Conservation (phyloP, 1,140 invertebrate species). For the Melanaphis sacchari region DNA sequence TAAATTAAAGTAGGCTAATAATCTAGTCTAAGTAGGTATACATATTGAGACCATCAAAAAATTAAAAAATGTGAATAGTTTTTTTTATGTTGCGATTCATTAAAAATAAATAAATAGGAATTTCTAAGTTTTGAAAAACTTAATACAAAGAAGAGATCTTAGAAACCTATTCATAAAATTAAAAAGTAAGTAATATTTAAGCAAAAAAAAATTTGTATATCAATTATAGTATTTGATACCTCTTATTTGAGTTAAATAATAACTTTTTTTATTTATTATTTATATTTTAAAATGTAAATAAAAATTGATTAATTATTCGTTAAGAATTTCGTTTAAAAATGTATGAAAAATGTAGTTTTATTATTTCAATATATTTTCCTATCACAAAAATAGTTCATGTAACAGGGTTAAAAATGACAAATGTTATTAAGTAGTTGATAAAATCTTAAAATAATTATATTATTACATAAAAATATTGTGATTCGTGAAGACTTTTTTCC, state of each 20-base stretch:
- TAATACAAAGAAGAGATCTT: not conserved
- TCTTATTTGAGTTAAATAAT: not conserved
- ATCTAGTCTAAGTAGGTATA: not conserved
- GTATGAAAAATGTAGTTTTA: no score
- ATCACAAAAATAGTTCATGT: no score
- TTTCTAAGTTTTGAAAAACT: not conserved
- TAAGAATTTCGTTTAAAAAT: not conserved
- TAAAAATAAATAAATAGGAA: not conserved
- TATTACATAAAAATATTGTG: not conserved
- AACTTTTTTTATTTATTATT: not conserved
- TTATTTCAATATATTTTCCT: no score
- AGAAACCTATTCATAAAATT: no score
- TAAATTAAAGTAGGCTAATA: not conserved
- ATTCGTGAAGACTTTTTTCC: not conserved
- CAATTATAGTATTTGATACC: not conserved
- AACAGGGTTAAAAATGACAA: not conserved
- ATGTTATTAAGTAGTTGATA: not conserved
- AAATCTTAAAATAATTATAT: not conserved
- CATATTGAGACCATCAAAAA: not conserved
- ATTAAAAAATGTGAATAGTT: not conserved
- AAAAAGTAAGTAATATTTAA: no score
- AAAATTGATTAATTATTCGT: not conserved
- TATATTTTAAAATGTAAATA: no score
- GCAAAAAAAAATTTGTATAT: no score
- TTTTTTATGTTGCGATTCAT: not conserved